Conservation (phyloP, 2,113 vertebrate species). For the Odontophorus gujanensis region DNA sequence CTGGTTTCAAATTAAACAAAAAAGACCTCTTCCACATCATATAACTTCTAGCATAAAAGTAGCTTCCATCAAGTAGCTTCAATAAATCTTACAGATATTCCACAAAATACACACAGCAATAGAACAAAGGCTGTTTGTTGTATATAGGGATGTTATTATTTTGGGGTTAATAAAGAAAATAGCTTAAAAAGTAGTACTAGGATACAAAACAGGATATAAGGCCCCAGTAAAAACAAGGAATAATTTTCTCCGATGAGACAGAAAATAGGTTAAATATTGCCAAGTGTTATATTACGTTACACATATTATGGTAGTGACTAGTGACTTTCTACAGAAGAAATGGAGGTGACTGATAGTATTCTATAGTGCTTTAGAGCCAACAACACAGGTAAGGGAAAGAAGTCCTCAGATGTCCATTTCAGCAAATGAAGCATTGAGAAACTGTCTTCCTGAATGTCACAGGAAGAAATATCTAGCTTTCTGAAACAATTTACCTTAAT, state of each 20-base stretch:
- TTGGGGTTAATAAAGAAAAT: background rate
- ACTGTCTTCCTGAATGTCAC: background rate
- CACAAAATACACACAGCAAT: background rate
- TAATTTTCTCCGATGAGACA: background rate
- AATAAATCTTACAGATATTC: background rate
- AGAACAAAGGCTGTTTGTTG: background rate
- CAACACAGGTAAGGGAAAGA: background rate
- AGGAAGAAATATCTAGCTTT: background rate
- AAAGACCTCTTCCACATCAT: background rate
- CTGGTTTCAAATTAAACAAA: background rate
- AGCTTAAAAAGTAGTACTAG: background rate
- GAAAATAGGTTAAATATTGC: background rate
- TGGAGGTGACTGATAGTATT: background rate
- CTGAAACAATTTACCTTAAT: background rate
- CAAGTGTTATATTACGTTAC: background rate
- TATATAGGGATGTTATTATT: background rate
- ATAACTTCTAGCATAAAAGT: background rate
- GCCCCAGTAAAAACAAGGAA: background rate
- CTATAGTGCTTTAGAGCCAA: background rate
- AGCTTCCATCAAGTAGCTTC: background rate
- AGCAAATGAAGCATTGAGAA: background rate
- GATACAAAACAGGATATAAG: background rate
- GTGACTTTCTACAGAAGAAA: background rate
- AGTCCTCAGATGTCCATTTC: background rate
- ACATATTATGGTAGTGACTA: background rate